Conservation (phyloP, 2,113 vertebrate genomes). For the Laticauda laticaudata region DNA sequence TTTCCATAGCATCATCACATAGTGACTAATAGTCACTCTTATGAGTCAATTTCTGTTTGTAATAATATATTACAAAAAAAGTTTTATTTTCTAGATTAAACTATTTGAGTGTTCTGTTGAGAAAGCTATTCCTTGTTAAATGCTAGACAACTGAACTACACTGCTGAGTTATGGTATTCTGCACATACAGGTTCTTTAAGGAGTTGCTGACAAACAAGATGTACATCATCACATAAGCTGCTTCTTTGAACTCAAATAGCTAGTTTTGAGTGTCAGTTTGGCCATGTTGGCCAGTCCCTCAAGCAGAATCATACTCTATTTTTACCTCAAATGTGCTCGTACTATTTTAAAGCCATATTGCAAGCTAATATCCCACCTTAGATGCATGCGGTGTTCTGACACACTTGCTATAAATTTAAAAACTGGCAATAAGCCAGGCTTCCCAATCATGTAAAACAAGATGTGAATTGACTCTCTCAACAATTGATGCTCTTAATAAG, state of each 20-base stretch:
- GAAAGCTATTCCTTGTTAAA: neutral
- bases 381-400: neutral
- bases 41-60: neutral
- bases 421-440: neutral
- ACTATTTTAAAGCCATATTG: neutral
- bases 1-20: neutral
- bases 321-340: neutral
- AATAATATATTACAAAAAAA: neutral
- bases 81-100: neutral
- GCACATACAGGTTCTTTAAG: neutral
- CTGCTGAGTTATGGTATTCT: neutral
- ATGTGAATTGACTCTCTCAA: slow-evolving; percentile 22
- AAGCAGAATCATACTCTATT: neutral
- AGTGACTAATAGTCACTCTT: neutral
- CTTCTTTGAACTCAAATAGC: neutral
- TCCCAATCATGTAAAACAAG: neutral
- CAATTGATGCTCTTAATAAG: slow-evolving; percentile 19
- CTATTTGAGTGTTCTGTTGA: neutral
- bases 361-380: neutral
- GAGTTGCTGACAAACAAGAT: neutral
- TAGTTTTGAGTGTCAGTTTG: neutral
- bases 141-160: neutral
- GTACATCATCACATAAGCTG: neutral
- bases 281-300: neutral
- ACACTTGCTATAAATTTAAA: neutral